A percentile compares a stretch with the other conserved stretches of the same genome.
Evolutionary conservation across 2,113 vertebrate species (phyloP).

Genomic region (Talpa occidentalis): DNA sequence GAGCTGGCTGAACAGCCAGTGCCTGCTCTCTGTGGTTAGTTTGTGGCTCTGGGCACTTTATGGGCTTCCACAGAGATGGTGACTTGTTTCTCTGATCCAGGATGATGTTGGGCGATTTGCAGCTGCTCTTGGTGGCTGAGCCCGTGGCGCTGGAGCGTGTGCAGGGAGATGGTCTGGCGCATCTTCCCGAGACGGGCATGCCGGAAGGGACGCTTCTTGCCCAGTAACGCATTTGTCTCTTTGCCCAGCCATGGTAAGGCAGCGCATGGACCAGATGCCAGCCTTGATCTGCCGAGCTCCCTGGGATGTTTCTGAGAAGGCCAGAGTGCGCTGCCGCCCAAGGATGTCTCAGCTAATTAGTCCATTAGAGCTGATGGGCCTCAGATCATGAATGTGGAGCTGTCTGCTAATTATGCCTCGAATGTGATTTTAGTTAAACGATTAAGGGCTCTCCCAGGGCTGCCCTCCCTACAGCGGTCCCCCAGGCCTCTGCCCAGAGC

Average conservation of each 20-base stretch:
- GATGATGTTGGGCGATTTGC: not conserved
- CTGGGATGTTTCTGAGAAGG: slow-evolving; percentile 74
- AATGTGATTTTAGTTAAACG: slow-evolving; percentile 87
- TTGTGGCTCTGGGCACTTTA: slow-evolving; percentile 27
- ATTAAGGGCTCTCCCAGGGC: slow-evolving; percentile 84
- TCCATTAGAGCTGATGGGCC: slow-evolving; percentile 81
- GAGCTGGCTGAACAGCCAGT: not conserved
- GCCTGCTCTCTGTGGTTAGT: not conserved
- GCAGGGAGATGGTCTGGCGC: not conserved
- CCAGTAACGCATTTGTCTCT: not conserved
- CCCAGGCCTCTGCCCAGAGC: slow-evolving; percentile 35
- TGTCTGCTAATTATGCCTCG: slow-evolving; percentile 86
- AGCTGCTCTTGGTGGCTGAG: not conserved
- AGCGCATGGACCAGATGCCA: slow-evolving; percentile 73
- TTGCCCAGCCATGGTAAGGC: not conserved
- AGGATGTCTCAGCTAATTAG: slow-evolving; percentile 86
- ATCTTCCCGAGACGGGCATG: not conserved
- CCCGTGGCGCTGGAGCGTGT: not conserved
- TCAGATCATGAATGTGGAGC: slow-evolving; percentile 84
- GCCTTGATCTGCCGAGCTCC: slow-evolving; percentile 61
- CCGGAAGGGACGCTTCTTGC: slow-evolving; percentile 56
- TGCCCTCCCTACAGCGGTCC: slow-evolving; percentile 79
- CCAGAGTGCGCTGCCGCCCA: slow-evolving; percentile 75
- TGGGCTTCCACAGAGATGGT: not conserved
- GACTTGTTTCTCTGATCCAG: slow-evolving; percentile 1